Evolutionary conservation across 2,113 vertebrate genomes (phyloP).

Genomic region (Gyps fulvus): DNA sequence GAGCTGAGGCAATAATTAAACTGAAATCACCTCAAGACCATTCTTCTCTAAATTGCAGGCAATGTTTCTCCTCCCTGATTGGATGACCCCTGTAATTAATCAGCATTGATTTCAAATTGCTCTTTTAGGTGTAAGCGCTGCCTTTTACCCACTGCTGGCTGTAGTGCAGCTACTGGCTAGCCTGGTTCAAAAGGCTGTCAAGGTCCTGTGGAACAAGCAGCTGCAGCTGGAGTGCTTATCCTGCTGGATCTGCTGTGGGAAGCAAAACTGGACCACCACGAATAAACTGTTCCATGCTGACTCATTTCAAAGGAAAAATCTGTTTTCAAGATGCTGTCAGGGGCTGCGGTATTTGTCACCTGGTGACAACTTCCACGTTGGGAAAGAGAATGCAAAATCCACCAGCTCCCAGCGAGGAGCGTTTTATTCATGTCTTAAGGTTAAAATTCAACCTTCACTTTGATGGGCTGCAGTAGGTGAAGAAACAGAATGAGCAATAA

Average conservation of each 20-base stretch:
- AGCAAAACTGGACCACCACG: slow-evolving; percentile 53
- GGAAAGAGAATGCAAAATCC: neutral
- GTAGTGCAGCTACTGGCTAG: neutral
- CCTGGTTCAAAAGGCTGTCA: neutral
- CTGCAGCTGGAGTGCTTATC: slow-evolving; percentile 43
- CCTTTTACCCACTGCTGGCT: neutral
- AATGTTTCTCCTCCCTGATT: neutral
- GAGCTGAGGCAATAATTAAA: slow-evolving; percentile 57
- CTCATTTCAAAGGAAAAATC: slow-evolving; percentile 38
- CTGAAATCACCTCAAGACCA: slow-evolving; percentile 34
- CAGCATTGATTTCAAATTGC: slow-evolving; percentile 34
- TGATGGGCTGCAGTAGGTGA: neutral
- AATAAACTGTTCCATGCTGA: slow-evolving; percentile 49
- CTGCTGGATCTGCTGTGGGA: slow-evolving; percentile 46
- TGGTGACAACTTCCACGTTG: neutral
- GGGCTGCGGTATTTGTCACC: neutral
- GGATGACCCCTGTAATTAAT: slow-evolving; percentile 26
- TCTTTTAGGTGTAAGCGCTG: neutral
- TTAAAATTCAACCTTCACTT: slow-evolving; percentile 1
- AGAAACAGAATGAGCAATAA: neutral
- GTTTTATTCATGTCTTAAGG: neutral
- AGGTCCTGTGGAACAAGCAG: neutral
- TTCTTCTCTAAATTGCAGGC: slow-evolving; percentile 12
- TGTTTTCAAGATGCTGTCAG: neutral
- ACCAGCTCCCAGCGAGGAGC: neutral